Evolutionary conservation across 2,888 invertebrate species (phyloP).

Genomic region (Diploptera punctata): DNA sequence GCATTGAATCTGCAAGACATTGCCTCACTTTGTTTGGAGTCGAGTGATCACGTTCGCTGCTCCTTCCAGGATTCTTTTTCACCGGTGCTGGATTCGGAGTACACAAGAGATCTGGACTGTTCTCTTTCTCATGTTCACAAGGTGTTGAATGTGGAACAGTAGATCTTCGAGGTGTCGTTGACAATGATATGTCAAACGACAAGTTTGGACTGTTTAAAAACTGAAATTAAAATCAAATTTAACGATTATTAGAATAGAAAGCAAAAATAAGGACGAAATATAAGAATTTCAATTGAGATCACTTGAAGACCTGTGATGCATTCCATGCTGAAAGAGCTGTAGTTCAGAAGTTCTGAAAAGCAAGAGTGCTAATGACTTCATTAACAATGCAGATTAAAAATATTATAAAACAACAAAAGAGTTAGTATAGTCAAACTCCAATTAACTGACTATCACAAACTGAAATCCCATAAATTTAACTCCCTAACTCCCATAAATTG

Average conservation of each 20-base stretch:
- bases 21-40: constrained; percentile 43
- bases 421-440: no score
- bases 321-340: no score
- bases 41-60: constrained; percentile 34
- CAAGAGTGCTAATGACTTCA: no score
- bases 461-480: no score
- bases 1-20: constrained; percentile 54
- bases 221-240: constrained; percentile 50
- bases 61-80: constrained; percentile 40
- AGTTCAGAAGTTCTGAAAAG: no score
- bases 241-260: not conserved
- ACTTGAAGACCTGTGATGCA: no score
- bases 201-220: constrained; percentile 80
- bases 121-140: constrained; percentile 43
- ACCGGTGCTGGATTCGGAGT: constrained; percentile 54
- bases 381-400: no score
- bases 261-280: not conserved
- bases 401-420: no score
- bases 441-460: no score
- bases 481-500: no score
- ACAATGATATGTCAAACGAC: constrained; percentile 63
- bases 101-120: constrained; percentile 54
- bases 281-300: no score
- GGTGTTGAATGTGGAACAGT: constrained; percentile 51
- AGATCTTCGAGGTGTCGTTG: constrained; percentile 62